Base-by-base conservation (phyloP, 2,113 vertebrate species). In the Callopanchax toddi region DNA sequence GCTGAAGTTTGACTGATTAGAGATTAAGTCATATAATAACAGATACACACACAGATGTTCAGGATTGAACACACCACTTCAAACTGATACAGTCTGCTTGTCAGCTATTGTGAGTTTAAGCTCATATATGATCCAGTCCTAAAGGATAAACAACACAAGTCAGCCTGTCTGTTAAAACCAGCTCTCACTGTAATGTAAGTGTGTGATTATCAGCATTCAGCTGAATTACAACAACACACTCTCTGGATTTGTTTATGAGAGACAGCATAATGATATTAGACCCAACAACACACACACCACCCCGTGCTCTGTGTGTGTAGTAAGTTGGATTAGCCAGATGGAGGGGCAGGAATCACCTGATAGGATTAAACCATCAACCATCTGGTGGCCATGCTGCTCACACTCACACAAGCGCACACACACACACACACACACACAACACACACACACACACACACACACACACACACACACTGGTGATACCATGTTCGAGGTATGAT, bases 401-500 rank as follows among this genome's bases (percentile, higher is more conserved):
- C 29, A n/a, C 42, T 43, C 6, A 66, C 68, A 53, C 29, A 46
- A 48, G 70, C 25, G 66, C 48, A 65, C 45, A 71, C 40, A 54
- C 75, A 74, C 65, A 58, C 45, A 53, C 46, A 42, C 61, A 62
- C 56, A 40, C 67, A 52, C 59, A 8, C 3, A 1, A n/a, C 42
- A 48, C 6, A 66, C 68, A 53, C 29, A 46, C 53, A 73, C 25
- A 69, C 48, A 61, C 45, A 71, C 40, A 54, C 75, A 74, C 65
- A 58, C 45, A 53, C 46, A 42, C 61, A 62, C 56, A 40, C 64
- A 52, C 59, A 8, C 40, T 3, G 16, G 18, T 50, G 18, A 82
- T 82, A 93, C 91, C 91, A 7, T 93, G 91, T 37, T 91, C 90
- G 69, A 93, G 81, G 87, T 93, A 91, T 13, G 91, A 91, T 1